Percentiles rank a stretch among this genome's conserved stretches.
phyloP scores from a whole-genome alignment of 2,797 vertebrate genomes.

The Todus mexicanus region DNA sequence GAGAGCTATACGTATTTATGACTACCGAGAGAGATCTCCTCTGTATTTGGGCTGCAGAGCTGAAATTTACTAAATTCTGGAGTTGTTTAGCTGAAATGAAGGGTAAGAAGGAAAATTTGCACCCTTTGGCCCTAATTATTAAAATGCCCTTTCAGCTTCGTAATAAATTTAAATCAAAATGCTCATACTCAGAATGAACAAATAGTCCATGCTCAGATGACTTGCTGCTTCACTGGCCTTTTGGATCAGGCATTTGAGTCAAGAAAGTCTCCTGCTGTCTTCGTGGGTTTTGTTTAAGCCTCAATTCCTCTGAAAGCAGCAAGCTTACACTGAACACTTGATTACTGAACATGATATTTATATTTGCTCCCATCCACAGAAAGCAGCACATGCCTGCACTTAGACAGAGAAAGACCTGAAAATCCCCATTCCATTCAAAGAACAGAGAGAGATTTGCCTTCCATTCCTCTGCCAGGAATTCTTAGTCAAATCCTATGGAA shows the following conservation, averaged over 20 bases:
- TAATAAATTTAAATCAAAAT: background rate
- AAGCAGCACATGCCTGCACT: conserved; percentile 11
- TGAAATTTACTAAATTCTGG: background rate
- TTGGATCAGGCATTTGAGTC: background rate
- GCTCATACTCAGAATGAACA: background rate
- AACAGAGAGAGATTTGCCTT: conserved; percentile 33
- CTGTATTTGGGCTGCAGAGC: background rate
- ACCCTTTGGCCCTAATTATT: background rate
- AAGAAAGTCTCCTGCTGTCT: background rate
- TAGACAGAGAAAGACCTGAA: conserved; percentile 48
- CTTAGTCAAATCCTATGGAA: conserved; percentile 62
- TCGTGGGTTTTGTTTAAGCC: background rate
- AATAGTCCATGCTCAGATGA: background rate
- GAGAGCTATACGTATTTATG: background rate
- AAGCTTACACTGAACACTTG: background rate
- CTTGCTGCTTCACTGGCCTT: background rate
- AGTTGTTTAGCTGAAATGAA: background rate
- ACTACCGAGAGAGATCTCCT: background rate
- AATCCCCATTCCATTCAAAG: conserved; percentile 60
- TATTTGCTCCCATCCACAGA: background rate
- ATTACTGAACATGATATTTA: conserved; percentile 3
- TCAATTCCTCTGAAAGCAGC: background rate
- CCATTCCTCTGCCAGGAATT: conserved; percentile 47
- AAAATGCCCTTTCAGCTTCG: accelerated
- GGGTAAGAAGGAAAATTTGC: background rate